Conservation (phyloP, 2,113 vertebrate genomes). For the Platichthys stellatus region DNA sequence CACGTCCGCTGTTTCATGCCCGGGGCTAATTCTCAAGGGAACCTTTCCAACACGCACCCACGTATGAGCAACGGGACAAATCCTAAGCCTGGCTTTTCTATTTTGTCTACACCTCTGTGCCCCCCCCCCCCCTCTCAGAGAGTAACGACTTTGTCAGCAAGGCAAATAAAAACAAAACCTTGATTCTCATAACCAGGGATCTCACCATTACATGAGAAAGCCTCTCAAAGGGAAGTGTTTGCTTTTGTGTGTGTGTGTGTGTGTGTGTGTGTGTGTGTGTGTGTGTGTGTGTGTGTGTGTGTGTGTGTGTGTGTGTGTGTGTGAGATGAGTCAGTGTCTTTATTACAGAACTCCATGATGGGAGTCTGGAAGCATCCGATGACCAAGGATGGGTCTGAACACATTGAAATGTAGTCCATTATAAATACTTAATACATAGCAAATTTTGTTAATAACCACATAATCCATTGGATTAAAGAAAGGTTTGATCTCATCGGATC, state of each 20-base stretch:
- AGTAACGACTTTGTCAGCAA: slow-evolving; percentile 47
- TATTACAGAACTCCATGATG: not conserved
- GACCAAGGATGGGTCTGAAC: not conserved
- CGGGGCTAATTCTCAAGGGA: slow-evolving; percentile 66
- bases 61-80: slow-evolving; percentile 19
- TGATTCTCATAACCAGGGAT: slow-evolving; percentile 51
- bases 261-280: too few species aligned
- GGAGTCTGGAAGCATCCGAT: not conserved
- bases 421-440: too few species aligned
- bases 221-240: slow-evolving; percentile 7
- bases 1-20: slow-evolving; percentile 52
- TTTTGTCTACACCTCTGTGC: slow-evolving; percentile 62
- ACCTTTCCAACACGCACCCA: slow-evolving; percentile 38
- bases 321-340: not conserved
- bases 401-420: not conserved
- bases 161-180: slow-evolving; percentile 49
- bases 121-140: slow-evolving; percentile 27
- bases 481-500: too few species aligned
- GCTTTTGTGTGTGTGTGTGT: not conserved
- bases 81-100: slow-evolving; percentile 52
- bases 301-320: too few species aligned
- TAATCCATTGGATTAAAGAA: too few species aligned
- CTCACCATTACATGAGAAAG: slow-evolving; percentile 39
- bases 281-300: not conserved
- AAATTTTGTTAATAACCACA: too few species aligned